Conservation (phyloP, 2,113 vertebrate genomes). For the Suncus etruscus region DNA sequence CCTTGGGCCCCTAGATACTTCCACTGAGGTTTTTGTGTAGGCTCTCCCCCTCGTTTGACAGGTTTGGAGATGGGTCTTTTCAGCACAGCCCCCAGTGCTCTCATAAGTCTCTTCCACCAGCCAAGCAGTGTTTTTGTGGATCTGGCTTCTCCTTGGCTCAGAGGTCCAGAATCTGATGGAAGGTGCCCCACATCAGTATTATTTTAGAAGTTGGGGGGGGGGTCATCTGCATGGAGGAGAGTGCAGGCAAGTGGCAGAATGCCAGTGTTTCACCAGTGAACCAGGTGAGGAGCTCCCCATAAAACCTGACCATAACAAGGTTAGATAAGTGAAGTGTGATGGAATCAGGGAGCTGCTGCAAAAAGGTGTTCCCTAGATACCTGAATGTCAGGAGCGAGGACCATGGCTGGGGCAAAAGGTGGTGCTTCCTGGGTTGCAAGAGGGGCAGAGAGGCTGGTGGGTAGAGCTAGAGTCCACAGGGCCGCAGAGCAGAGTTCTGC, state of each 20-base stretch:
- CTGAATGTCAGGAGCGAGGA: background rate
- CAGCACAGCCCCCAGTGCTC: background rate
- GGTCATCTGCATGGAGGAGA: no score
- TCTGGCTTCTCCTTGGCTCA: background rate
- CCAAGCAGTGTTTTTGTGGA: background rate
- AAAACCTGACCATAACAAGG: no score
- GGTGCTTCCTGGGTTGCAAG: background rate
- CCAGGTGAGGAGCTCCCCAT: background rate
- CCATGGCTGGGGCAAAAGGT: background rate
- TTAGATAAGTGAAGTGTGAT: no score
- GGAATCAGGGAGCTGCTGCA: background rate
- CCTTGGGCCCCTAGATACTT: background rate
- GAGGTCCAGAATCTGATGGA: background rate
- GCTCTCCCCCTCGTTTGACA: no score
- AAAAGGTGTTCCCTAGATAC: background rate
- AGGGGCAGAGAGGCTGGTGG: background rate
- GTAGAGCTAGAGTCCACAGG: background rate
- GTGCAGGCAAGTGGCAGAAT: background rate
- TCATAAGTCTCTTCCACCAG: background rate
- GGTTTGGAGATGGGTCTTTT: no score
- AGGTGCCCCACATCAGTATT: background rate
- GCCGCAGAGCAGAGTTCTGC: no score
- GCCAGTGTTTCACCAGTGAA: no score
- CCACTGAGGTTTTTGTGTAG: rapidly evolving
- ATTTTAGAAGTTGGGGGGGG: background rate